Conservation (phyloP, 2,113 vertebrate species). For the Oxyura jamaicensis region DNA sequence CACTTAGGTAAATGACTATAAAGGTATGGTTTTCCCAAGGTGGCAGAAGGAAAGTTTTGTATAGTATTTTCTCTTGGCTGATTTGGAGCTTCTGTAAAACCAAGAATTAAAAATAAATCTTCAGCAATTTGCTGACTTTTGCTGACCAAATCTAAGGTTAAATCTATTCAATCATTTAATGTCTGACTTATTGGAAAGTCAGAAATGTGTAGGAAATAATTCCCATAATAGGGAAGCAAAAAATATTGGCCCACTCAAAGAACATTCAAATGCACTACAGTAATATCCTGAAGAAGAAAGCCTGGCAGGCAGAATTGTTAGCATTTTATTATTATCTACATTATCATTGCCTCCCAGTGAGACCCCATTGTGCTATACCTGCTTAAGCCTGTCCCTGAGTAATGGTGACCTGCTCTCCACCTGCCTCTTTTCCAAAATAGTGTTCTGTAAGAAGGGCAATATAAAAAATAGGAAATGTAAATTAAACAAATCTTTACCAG, state of each 20-base stretch:
- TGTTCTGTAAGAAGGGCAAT: neutral
- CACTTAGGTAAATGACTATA: neutral
- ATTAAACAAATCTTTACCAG: neutral
- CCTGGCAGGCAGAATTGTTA: slow-evolving; percentile 14
- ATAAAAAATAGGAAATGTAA: neutral
- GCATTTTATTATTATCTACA: slow-evolving; percentile 25
- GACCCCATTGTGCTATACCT: neutral
- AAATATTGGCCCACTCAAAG: slow-evolving; percentile 10
- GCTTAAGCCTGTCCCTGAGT: neutral
- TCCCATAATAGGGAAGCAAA: slow-evolving; percentile 3
- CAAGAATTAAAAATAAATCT: neutral
- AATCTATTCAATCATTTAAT: slow-evolving; percentile 38
- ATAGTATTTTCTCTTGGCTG: neutral
- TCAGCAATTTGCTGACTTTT: neutral
- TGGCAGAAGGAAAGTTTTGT: neutral
- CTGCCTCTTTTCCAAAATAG: neutral
- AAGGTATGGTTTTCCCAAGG: neutral
- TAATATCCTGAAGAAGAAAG: slow-evolving; percentile 44
- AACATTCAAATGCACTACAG: slow-evolving; percentile 14
- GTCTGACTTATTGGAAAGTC: slow-evolving; percentile 7
- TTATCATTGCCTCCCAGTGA: neutral
- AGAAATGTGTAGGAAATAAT: slow-evolving; percentile 41
- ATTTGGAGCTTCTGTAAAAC: neutral
- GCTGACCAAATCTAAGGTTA: slow-evolving; percentile 10
- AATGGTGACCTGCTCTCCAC: neutral